Evolutionary conservation across 2,888 invertebrate genomes (phyloP).

Genomic region (Diarsia brunnea): DNA sequence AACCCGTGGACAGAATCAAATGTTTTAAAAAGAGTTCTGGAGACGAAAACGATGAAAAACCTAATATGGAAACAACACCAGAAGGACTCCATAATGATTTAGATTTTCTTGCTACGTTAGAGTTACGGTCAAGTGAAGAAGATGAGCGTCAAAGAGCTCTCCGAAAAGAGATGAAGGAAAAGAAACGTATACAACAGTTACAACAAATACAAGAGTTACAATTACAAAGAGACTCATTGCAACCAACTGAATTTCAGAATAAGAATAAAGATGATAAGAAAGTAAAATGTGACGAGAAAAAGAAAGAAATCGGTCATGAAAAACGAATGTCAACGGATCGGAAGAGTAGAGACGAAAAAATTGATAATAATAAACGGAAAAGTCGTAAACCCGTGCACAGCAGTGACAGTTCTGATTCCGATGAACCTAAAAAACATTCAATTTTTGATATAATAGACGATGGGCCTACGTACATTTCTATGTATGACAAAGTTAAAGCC

Average conservation of each 20-base stretch:
- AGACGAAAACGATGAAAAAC: slow-evolving; percentile 75
- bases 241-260: slow-evolving; percentile 82
- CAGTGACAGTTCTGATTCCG: slow-evolving; percentile 93
- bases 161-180: slow-evolving; percentile 90
- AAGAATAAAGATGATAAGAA: slow-evolving; percentile 87
- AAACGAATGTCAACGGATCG: slow-evolving; percentile 89
- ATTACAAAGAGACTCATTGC: slow-evolving; percentile 86
- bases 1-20: slow-evolving; percentile 76
- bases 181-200: slow-evolving; percentile 88
- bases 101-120: slow-evolving; percentile 91
- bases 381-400: slow-evolving; percentile 89
- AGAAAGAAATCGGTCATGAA: slow-evolving; percentile 86
- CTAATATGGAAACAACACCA: slow-evolving; percentile 71
- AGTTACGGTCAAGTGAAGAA: slow-evolving; percentile 91
- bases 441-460: slow-evolving; percentile 97
- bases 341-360: slow-evolving; percentile 88
- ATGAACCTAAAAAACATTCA: slow-evolving; percentile 96
- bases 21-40: slow-evolving; percentile 77
- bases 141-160: slow-evolving; percentile 90
- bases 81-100: slow-evolving; percentile 89
- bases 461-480: slow-evolving; percentile 97
- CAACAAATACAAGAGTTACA: slow-evolving; percentile 88
- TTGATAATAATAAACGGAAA: slow-evolving; percentile 82
- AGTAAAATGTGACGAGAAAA: slow-evolving; percentile 84
- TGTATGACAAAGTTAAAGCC: slow-evolving; percentile 99